Percentiles rank a stretch among this genome's conserved stretches.
Conservation (phyloP, 2,797 vertebrate species). For the Fundulus diaphanus region DNA sequence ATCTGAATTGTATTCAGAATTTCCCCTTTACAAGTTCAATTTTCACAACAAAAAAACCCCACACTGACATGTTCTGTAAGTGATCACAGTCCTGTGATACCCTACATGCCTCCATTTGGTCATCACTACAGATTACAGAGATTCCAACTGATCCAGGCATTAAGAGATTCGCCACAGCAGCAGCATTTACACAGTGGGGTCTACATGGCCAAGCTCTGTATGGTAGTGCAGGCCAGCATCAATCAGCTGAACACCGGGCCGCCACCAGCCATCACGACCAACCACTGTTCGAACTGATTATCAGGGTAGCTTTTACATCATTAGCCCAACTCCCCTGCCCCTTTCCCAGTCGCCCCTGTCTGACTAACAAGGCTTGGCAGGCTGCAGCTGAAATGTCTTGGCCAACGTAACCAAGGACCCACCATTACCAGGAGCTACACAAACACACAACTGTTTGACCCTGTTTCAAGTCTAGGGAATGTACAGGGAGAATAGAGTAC, state of each 20-base stretch:
- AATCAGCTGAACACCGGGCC: slow-evolving; percentile 72
- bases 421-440: slow-evolving; percentile 51
- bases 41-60: slow-evolving; percentile 21
- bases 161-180: slow-evolving; percentile 69
- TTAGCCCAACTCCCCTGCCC: slow-evolving; percentile 59
- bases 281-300: slow-evolving; percentile 80
- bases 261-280: slow-evolving; percentile 70
- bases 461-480: slow-evolving; percentile 33
- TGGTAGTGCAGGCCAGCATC: slow-evolving; percentile 70
- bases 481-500: slow-evolving; percentile 27
- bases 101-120: slow-evolving; percentile 42
- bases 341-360: slow-evolving; percentile 50
- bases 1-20: not conserved
- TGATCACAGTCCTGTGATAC: slow-evolving; percentile 38
- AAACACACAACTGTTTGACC: slow-evolving; percentile 66
- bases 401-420: slow-evolving; percentile 48
- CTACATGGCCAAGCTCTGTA: slow-evolving; percentile 69
- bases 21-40: slow-evolving; percentile 21
- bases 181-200: slow-evolving; percentile 82
- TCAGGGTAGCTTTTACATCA: slow-evolving; percentile 76
- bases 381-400: slow-evolving; percentile 66
- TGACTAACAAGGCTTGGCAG: slow-evolving; percentile 72
- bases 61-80: slow-evolving; percentile 8
- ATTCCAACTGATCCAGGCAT: slow-evolving; percentile 65
- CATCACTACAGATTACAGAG: slow-evolving; percentile 61